Percentiles rank a stretch among this genome's conserved stretches.
Conservation (phyloP, 1,140 invertebrate genomes). For the Neodiprion pinetum region DNA sequence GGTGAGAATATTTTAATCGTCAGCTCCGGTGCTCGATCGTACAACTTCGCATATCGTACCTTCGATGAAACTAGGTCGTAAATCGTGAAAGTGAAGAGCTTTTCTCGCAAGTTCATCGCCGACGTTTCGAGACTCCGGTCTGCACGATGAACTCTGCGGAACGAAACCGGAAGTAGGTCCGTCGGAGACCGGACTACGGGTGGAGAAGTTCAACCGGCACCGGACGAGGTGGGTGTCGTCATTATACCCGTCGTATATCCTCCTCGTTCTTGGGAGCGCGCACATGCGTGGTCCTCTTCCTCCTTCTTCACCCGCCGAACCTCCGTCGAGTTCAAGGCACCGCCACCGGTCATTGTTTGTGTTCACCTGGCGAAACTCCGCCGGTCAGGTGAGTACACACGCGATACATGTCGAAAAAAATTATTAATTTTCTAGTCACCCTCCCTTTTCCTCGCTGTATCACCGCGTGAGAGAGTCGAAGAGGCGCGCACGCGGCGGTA, state of each 20-base stretch:
- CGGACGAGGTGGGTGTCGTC: slow-evolving; percentile 3
- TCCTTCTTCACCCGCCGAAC: neutral
- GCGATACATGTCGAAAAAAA: slow-evolving; percentile 9
- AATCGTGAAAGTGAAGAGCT: no score
- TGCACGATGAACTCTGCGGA: neutral
- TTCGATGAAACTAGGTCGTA: no score
- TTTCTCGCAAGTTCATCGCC: no score
- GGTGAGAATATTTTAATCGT: no score
- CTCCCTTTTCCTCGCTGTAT: no score
- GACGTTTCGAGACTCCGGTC: no score
- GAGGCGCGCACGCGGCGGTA: no score
- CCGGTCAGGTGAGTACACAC: slow-evolving; percentile 39
- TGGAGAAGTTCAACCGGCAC: neutral
- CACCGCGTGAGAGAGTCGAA: no score
- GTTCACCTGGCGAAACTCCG: slow-evolving; percentile 48
- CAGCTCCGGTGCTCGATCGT: no score
- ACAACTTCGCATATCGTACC: no score
- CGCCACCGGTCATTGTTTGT: slow-evolving; percentile 44
- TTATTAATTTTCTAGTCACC: no score
- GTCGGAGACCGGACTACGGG: neutral
- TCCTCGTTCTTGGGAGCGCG: neutral
- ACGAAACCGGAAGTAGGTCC: neutral
- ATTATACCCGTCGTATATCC: neutral
- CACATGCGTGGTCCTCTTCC: neutral
- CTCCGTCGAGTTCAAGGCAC: slow-evolving; percentile 38